Percentiles rank a stretch among this genome's conserved stretches.
These are phyloP conservation scores for Carapus acus DNA, from an alignment of 2,797 vertebrate genomes.

Conservation along the genomic window DNA sequence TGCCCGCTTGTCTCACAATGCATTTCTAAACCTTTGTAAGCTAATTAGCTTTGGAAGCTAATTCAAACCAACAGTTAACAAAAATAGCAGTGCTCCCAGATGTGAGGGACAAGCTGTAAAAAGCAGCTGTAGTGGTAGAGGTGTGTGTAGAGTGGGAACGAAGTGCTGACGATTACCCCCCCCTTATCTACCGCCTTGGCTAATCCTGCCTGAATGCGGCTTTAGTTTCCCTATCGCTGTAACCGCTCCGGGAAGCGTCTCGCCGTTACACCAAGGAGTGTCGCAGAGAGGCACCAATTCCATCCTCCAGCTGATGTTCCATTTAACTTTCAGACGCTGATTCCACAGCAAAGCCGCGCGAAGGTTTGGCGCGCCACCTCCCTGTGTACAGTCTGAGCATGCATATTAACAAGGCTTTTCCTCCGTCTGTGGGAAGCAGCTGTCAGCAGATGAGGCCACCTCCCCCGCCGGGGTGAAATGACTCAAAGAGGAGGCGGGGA, in stretches of 20 bases:
- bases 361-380: neutral
- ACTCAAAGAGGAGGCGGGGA: neutral
- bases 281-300: conserved; percentile 13
- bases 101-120: no score
- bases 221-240: conserved; percentile 23
- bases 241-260: conserved; percentile 11
- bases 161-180: neutral
- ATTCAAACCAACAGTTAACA: no score
- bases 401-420: no score
- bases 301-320: conserved; percentile 1
- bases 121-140: no score
- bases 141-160: no score
- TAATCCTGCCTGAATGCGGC: neutral
- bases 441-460: neutral
- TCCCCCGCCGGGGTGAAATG: no score
- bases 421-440: neutral
- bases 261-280: conserved; percentile 9
- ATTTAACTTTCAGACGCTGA: conserved; percentile 3
- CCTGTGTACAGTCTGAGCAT: no score
- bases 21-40: no score
- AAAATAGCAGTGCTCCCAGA: no score
- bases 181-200: neutral
- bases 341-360: conserved; percentile 5
- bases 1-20: no score
- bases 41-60: no score